A percentile compares a stretch with the other conserved stretches of the same genome.
phyloP scores from a whole-genome alignment of 2,113 vertebrate species.

The Sphaerodactylus townsendi region DNA sequence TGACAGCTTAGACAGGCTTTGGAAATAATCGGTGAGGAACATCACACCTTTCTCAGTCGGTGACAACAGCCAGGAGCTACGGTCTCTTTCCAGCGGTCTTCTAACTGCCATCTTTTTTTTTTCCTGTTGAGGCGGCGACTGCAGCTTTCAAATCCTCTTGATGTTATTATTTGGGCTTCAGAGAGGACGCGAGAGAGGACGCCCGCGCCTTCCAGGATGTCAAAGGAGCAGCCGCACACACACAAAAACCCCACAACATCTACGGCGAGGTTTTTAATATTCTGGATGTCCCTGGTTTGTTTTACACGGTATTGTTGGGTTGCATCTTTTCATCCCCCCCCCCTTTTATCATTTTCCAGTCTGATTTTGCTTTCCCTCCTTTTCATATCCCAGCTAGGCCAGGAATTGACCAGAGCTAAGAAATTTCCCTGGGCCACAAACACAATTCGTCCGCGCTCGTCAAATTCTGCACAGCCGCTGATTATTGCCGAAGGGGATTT shows the following conservation, averaged over 20 bases:
- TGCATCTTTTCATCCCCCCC: neutral
- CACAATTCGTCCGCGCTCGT: slow-evolving; percentile 59
- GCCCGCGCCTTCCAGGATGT: neutral
- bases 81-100: neutral
- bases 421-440: slow-evolving; percentile 47
- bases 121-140: neutral
- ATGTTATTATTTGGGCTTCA: neutral
- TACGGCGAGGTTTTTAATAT: slow-evolving; percentile 36
- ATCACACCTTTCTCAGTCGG: neutral
- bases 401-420: slow-evolving; percentile 63
- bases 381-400: slow-evolving; percentile 57
- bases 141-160: neutral
- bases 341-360: neutral
- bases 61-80: neutral
- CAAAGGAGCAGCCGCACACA: neutral
- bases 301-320: slow-evolving; percentile 44
- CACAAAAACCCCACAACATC: slow-evolving; percentile 34
- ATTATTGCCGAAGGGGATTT: slow-evolving; percentile 51
- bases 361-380: slow-evolving; percentile 54
- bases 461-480: slow-evolving; percentile 62
- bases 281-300: slow-evolving; percentile 46
- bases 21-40: neutral
- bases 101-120: neutral
- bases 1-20: neutral
- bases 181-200: neutral